Percentiles rank a stretch among this genome's conserved stretches.
Conservation (phyloP, 1,140 invertebrate genomes). For the Drosophila fuyamai region DNA sequence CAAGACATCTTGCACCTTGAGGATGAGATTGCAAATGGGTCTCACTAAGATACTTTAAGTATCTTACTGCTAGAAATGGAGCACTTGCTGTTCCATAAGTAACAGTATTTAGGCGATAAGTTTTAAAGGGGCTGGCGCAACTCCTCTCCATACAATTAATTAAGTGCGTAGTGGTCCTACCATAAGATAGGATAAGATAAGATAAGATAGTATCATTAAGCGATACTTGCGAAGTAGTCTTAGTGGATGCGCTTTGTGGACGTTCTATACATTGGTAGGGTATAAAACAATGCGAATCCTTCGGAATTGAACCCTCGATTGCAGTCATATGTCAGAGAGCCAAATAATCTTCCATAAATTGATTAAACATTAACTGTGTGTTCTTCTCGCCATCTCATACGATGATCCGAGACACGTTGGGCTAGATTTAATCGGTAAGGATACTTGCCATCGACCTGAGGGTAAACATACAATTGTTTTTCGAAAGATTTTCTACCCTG, state of each 20-base stretch:
- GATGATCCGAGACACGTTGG: not conserved
- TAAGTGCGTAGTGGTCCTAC: constrained; percentile 59
- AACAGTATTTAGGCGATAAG: too few relatives aligned
- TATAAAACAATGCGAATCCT: constrained; percentile 4
- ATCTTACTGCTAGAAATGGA: too few relatives aligned
- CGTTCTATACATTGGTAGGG: constrained; percentile 7
- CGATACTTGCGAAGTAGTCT: not conserved
- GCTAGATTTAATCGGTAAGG: not conserved
- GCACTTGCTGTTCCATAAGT: too few relatives aligned
- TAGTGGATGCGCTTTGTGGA: constrained; percentile 10
- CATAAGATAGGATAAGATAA: not conserved
- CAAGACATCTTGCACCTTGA: too few relatives aligned
- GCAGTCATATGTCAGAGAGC: not conserved
- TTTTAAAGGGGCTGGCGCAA: too few relatives aligned
- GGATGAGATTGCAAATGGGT: too few relatives aligned
- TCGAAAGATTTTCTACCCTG: not conserved
- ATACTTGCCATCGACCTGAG: not conserved
- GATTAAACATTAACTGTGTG: not conserved
- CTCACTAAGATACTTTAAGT: too few relatives aligned
- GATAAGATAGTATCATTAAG: too few relatives aligned
- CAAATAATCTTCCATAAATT: constrained; percentile 1
- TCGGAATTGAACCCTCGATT: not conserved
- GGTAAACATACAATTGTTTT: not conserved
- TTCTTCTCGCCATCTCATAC: not conserved
- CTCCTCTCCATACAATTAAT: too few relatives aligned